Percentiles rank a stretch among this genome's conserved stretches.
Conservation (phyloP, 2,113 vertebrate species). For the Anseranas semipalmata region DNA sequence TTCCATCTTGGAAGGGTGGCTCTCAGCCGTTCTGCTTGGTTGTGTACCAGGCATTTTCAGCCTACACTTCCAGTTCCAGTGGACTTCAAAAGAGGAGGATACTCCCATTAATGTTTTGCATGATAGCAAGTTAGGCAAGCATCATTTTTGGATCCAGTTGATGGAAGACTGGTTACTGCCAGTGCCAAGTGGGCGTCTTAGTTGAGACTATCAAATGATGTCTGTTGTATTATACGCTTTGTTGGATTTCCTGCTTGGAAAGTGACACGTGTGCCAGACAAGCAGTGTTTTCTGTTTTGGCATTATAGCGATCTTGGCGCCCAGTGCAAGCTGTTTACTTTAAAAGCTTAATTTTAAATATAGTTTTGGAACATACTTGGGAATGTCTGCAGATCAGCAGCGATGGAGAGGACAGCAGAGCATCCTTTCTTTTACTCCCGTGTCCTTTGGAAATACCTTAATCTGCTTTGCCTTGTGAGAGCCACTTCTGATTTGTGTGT, state of each 20-base stretch:
- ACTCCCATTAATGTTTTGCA: constrained; percentile 63
- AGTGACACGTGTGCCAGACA: constrained; percentile 44
- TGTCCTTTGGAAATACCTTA: constrained; percentile 11
- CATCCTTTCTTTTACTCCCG: not conserved
- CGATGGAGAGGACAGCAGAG: not conserved
- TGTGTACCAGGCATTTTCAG: not conserved
- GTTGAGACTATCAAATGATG: constrained; percentile 57
- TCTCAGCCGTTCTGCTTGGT: not conserved
- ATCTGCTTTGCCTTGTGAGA: not conserved
- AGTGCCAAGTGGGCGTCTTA: constrained; percentile 41
- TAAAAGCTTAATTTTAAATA: constrained; percentile 58
- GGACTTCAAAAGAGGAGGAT: constrained; percentile 50
- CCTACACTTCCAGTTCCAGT: not conserved
- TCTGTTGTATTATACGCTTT: constrained; percentile 58
- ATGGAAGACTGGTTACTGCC: constrained; percentile 44
- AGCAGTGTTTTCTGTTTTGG: constrained; percentile 30
- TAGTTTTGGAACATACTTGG: constrained; percentile 27
- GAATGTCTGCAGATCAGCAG: constrained; percentile 31
- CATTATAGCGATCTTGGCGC: constrained; percentile 29
- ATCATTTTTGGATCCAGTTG: constrained; percentile 19
- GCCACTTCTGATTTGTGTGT: not conserved
- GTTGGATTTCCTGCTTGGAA: constrained; percentile 63
- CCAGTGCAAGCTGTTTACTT: constrained; percentile 42
- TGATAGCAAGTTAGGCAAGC: constrained; percentile 51
- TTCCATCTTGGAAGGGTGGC: constrained; percentile 7